Percentiles rank a stretch among this genome's conserved stretches.
Evolutionary conservation across 2,113 vertebrate species (phyloP).

Genomic region (human (Homo sapiens)): DNA sequence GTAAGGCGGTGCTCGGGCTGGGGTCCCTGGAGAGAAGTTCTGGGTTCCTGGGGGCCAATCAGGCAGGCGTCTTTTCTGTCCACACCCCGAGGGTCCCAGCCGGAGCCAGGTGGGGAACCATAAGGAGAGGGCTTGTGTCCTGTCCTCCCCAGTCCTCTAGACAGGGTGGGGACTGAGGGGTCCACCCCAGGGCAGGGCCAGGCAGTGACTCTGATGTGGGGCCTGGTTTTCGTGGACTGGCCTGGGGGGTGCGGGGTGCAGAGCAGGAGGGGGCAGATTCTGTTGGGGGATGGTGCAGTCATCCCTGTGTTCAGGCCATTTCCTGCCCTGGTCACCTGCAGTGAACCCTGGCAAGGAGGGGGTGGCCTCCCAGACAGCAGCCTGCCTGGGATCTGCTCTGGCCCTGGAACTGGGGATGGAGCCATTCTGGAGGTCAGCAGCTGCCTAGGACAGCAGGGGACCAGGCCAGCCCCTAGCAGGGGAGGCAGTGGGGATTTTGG

Average conservation of each 20-base stretch:
- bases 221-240: not conserved
- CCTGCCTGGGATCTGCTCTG: not conserved
- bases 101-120: not conserved
- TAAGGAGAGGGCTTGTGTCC: too few relatives aligned
- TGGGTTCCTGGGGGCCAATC: not conserved
- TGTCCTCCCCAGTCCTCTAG: too few relatives aligned
- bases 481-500: not conserved
- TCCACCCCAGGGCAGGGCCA: not conserved
- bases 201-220: not conserved
- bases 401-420: accelerated
- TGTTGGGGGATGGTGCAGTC: accelerated
- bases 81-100: too few relatives aligned
- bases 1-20: accelerated
- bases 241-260: not conserved
- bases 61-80: not conserved
- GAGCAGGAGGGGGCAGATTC: too few relatives aligned
- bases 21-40: not conserved
- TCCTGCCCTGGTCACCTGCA: accelerated
- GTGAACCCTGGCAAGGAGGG: accelerated
- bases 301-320: accelerated
- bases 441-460: accelerated
- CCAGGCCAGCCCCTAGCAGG: accelerated
- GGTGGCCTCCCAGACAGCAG: too few relatives aligned
- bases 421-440: accelerated
- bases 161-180: too few relatives aligned